Conservation (phyloP, 2,113 vertebrate genomes). For the Leiothrix lutea region DNA sequence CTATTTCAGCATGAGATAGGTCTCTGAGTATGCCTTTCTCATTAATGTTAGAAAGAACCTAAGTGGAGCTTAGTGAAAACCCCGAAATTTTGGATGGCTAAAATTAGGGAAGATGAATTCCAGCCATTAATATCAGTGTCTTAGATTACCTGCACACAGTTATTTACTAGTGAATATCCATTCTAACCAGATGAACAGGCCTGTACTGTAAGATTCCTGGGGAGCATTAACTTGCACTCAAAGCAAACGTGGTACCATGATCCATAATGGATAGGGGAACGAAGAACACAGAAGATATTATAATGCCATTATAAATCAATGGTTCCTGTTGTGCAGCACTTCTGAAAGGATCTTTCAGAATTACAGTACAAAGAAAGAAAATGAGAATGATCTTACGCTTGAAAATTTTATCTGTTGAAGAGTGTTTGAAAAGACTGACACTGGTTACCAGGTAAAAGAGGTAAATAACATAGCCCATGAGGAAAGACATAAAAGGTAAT, state of each 20-base stretch:
- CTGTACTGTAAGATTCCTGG: background rate
- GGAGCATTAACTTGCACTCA: background rate
- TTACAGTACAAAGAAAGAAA: background rate
- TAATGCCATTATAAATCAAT: background rate
- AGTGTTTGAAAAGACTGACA: background rate
- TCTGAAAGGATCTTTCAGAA: background rate
- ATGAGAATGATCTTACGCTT: background rate
- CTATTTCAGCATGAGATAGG: background rate
- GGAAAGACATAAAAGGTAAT: background rate
- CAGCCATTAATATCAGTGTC: background rate
- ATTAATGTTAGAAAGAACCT: background rate
- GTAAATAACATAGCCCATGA: background rate
- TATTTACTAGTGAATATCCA: background rate
- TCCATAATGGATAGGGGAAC: background rate
- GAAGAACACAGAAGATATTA: background rate
- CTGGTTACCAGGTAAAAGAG: background rate
- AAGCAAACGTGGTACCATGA: background rate
- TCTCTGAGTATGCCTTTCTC: background rate
- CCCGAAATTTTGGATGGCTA: background rate
- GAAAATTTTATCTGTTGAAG: background rate
- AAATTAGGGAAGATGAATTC: background rate
- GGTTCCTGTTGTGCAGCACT: background rate
- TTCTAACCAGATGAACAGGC: background rate
- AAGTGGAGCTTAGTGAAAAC: background rate
- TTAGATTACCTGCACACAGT: background rate